Base-by-base conservation (phyloP, 2,113 vertebrate species). In the Cyprinus carpio region DNA sequence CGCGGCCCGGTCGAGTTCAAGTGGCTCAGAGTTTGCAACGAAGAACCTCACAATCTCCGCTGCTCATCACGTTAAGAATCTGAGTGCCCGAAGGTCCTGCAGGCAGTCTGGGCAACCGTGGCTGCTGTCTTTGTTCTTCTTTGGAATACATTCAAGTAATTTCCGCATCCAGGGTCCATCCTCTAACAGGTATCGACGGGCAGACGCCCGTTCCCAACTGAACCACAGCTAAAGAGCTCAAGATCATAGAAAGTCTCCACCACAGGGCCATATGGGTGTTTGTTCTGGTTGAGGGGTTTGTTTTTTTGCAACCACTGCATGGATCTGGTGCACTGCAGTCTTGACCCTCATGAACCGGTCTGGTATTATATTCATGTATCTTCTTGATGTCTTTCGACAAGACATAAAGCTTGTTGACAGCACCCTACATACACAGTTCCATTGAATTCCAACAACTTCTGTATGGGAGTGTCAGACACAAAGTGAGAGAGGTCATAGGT, bases 171-270 rank as follows among this genome's bases (percentile, higher is more conserved):
- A 96, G 91, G 90, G 18, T 27, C 91, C 94, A 23, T 94, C 90
- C 3, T 93, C 90, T 88, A 99, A 89, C 78, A 98, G 90, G n/a
- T 97, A 95, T 4, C 97, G 95, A 12, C 94, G 94, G n/a, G 88
- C 98, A 99, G 37, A 96, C 77, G 3, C 98, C n/a, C 98, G n/a
- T 94, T 91, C 6, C 93, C 94, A 10, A 94, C 91, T 0, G 96
- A 97, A 83, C 98, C 97, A 18, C 98, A 99, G 92, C 95, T 97
- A 87, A 97, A 98, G 90, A 99, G 92, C 6, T 98, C 98, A 77
- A 96, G 96, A 82, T 98, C 97, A 16, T 99, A 99, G 20, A 97
- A 97, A 0, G 95, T 97, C 92, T 99, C 97, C 84, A 98, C 85
- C 65, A 99, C 78, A 99, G 85, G 13, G 96, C 97, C 85, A 97